These are phyloP conservation scores for Sericinus montela DNA, from an alignment of 2,888 invertebrate species.

Conservation along the genomic window DNA sequence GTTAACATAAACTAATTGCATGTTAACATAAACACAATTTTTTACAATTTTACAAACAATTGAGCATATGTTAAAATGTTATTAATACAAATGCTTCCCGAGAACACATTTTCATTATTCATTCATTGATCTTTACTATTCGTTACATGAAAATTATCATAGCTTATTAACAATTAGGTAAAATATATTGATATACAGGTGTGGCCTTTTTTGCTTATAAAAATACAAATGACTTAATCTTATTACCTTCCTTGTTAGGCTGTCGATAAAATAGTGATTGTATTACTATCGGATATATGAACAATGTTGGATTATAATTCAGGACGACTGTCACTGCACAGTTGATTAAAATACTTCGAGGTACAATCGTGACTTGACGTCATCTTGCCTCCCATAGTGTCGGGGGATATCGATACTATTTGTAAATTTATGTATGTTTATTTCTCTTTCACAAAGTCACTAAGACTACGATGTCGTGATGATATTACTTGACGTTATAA, in stretches of 20 bases:
- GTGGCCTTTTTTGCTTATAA: conserved; percentile 11
- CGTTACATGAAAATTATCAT: conserved; percentile 8
- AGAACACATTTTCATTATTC: conserved; percentile 10
- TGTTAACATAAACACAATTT: background rate
- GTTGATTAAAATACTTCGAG: conserved; percentile 52
- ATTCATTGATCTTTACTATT: conserved; percentile 6
- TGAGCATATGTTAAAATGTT: conserved; percentile 2
- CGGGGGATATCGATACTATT: conserved; percentile 27
- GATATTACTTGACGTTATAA: no score
- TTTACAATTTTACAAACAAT: background rate
- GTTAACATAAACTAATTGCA: background rate
- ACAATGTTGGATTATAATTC: conserved; percentile 37
- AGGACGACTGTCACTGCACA: conserved; percentile 49
- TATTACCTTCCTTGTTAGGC: conserved; percentile 12
- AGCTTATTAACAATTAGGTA: background rate
- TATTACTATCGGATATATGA: conserved; percentile 31
- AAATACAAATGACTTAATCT: conserved; percentile 19
- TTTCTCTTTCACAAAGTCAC: no score
- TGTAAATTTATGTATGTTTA: no score
- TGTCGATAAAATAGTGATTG: conserved; percentile 19
- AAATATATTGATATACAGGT: background rate
- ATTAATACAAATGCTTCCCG: background rate
- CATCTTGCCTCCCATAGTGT: conserved; percentile 32
- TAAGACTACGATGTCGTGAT: no score
- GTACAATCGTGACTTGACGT: conserved; percentile 59